Conservation (phyloP, 2,888 invertebrate genomes). For the Allacma fusca region DNA sequence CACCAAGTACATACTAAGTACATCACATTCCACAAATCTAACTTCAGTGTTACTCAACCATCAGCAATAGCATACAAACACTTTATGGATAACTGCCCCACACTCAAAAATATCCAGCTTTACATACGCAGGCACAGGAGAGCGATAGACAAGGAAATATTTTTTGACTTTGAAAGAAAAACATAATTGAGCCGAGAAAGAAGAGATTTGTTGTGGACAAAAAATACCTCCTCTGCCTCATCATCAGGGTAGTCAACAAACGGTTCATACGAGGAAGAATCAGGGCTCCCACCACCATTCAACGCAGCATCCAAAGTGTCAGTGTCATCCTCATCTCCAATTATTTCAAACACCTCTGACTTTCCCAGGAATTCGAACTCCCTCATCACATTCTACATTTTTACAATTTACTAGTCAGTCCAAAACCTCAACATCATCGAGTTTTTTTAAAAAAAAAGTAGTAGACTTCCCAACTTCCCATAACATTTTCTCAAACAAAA, state of each 20-base stretch:
- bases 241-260: slow-evolving; percentile 89
- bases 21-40: neutral
- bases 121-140: neutral
- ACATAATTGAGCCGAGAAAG: slow-evolving; percentile 18
- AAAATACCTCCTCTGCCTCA: slow-evolving; percentile 72
- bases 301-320: slow-evolving; percentile 44
- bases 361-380: slow-evolving; percentile 57
- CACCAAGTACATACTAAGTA: neutral
- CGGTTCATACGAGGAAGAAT: slow-evolving; percentile 68
- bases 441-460: neutral
- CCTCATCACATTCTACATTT: slow-evolving; percentile 51
- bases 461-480: neutral
- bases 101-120: neutral
- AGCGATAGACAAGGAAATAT: slow-evolving; percentile 21
- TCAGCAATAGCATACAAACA: too few relatives aligned
- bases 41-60: neutral
- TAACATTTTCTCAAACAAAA: neutral
- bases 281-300: slow-evolving; percentile 48
- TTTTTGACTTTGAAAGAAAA: neutral
- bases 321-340: slow-evolving; percentile 46
- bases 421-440: slow-evolving; percentile 18
- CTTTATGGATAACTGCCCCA: neutral
- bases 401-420: slow-evolving; percentile 20
- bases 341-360: slow-evolving; percentile 51
- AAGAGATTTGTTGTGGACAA: slow-evolving; percentile 34